Evolutionary conservation across 2,888 invertebrate genomes (phyloP), one percentile per base, ranked within the genome.

Genomic region (Eristalis pertinax): DNA sequence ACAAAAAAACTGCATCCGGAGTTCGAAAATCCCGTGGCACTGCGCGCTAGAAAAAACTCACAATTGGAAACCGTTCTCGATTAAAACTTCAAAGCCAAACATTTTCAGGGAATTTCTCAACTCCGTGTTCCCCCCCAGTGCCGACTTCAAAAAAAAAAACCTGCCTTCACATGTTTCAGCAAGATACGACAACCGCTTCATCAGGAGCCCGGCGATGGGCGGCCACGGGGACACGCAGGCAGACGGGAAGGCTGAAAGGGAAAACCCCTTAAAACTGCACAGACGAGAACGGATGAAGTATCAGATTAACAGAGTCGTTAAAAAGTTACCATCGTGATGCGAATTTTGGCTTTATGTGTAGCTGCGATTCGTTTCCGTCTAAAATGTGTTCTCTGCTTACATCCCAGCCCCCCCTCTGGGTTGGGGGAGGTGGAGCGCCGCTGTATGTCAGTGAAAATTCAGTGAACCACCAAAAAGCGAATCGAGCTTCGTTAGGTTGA

Each of bases 51-150:
- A 65, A 67, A n/a, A 73, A 73, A 73, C 60, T 32, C 73, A 62
- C 60, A 56, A 85, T 85, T 81, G 69, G 77, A 81, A 85, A 81
- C 77, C 69, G 64, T 50, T 69, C 56, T 38, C 75, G 77, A 85
- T 74, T 85, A 77, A 81, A 85, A 85, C 73, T 81, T 77, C 65
- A 74, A 81, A 81, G 63, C 56, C 19, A 43, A 10, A 62, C 72
- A 41, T 19, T 56, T 63, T 26, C 11, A 4, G 13, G 11, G 15
- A 43, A 32, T 29, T 43, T 13, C 62, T 10, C 50, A 43, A 43
- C 19, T 8, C 29, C n/a, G 0, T 24, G 13, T 11, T 8, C 15
- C 38, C 2, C 24, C 22, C 43, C 22, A 7, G 1, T 24, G 5
- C 13, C 32, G 13, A n/a, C 29, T 11, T 58, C 29, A 24, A 50